Evolutionary conservation across 2,888 invertebrate genomes (phyloP).

Genomic region (Apodemia duryi): DNA sequence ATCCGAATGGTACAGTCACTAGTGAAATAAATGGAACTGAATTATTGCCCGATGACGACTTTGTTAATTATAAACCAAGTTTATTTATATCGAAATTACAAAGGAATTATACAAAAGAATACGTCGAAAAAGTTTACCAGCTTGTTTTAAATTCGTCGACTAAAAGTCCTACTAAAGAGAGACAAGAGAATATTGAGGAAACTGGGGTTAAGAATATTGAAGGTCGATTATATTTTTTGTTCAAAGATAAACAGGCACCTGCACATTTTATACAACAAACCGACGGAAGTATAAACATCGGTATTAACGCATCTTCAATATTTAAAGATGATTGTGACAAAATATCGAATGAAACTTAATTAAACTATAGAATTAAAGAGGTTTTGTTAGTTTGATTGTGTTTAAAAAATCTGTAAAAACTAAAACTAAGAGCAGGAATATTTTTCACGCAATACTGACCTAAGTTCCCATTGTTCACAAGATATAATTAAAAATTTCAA

Average conservation of each 20-base stretch:
- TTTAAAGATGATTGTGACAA: conserved; percentile 33
- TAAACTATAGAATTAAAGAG: too few species aligned
- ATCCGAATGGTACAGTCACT: conserved; percentile 36
- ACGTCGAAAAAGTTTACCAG: not conserved
- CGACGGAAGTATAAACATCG: conserved; percentile 37
- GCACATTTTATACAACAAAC: conserved; percentile 40
- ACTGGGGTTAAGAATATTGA: conserved; percentile 3
- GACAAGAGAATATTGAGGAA: not conserved
- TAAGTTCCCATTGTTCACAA: too few species aligned
- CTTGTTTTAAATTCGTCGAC: not conserved
- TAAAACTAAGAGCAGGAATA: too few species aligned
- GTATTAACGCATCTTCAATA: conserved; percentile 39
- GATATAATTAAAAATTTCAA: too few species aligned
- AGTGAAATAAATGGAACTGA: conserved; percentile 40
- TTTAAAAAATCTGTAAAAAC: too few species aligned
- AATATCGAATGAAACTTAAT: not conserved
- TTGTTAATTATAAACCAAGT: conserved; percentile 19
- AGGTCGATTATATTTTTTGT: conserved; percentile 40
- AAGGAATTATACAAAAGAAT: not conserved
- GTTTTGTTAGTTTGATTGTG: too few species aligned
- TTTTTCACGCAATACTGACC: too few species aligned
- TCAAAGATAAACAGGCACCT: conserved; percentile 36
- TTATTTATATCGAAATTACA: not conserved
- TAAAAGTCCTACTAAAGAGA: not conserved
- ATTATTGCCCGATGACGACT: conserved; percentile 38